Conservation (phyloP, 2,113 vertebrate species). For the Crotalus tigris region DNA sequence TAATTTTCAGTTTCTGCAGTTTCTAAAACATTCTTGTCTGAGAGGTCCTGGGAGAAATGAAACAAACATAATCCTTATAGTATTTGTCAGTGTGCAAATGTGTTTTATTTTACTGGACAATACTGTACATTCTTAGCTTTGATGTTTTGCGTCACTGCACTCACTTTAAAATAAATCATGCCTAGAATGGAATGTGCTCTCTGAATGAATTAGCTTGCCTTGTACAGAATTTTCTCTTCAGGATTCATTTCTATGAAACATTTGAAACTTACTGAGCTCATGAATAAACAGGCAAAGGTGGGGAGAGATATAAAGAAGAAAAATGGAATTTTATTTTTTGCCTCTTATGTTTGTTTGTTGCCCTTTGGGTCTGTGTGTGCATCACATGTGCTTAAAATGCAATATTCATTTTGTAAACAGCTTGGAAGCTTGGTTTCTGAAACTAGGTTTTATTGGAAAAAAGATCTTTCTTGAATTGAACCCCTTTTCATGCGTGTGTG, state of each 20-base stretch:
- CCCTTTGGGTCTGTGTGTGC: slow-evolving; percentile 49
- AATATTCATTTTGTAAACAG: slow-evolving; percentile 48
- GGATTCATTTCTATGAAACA: slow-evolving; percentile 62
- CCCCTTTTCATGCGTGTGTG: slow-evolving; percentile 18
- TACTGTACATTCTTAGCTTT: slow-evolving; percentile 50
- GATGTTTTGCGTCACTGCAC: slow-evolving; percentile 51
- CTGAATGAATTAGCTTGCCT: slow-evolving; percentile 54
- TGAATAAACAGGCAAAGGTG: slow-evolving; percentile 54
- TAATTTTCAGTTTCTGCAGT: slow-evolving; percentile 39
- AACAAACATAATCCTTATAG: slow-evolving; percentile 57
- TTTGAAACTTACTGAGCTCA: slow-evolving; percentile 61
- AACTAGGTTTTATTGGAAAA: slow-evolving; percentile 52
- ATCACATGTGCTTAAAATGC: slow-evolving; percentile 30
- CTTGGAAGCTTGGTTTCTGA: slow-evolving; percentile 42
- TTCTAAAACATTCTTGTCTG: slow-evolving; percentile 60
- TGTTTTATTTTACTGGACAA: slow-evolving; percentile 66
- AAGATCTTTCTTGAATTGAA: slow-evolving; percentile 51
- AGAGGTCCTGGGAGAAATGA: slow-evolving; percentile 61
- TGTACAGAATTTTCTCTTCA: slow-evolving; percentile 62
- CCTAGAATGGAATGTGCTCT: neutral
- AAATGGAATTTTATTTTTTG: slow-evolving; percentile 43
- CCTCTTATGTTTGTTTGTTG: slow-evolving; percentile 43
- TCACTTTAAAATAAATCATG: slow-evolving; percentile 35
- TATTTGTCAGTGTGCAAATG: slow-evolving; percentile 61
- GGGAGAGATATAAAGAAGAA: neutral